Conservation (phyloP, 1,140 invertebrate genomes). For the Reticulitermes speratus region DNA sequence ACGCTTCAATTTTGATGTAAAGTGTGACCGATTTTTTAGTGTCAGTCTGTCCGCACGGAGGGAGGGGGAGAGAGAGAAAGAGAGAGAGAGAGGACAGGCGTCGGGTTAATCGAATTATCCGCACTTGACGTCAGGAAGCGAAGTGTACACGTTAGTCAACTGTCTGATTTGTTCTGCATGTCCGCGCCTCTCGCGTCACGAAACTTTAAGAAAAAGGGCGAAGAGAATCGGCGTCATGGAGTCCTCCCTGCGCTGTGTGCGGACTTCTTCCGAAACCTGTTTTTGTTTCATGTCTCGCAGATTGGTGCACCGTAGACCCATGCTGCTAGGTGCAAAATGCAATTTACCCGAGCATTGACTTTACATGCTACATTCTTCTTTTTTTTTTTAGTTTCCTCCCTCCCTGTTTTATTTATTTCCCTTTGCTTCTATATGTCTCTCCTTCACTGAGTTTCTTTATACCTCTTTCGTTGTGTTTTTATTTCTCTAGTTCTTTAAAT, state of each 20-base stretch:
- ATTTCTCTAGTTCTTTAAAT: no score
- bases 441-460: no score
- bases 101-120: neutral
- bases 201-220: neutral
- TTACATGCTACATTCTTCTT: no score
- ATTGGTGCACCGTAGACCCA: neutral
- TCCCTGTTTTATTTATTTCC: neutral
- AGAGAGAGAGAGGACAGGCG: neutral
- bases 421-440: no score
- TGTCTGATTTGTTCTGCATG: neutral
- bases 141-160: neutral
- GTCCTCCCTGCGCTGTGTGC: neutral
- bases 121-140: neutral
- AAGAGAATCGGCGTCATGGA: neutral
- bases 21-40: no score
- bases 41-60: no score
- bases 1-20: no score
- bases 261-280: neutral
- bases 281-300: neutral
- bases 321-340: neutral
- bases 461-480: no score
- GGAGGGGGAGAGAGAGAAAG: neutral
- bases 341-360: no score
- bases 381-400: no score
- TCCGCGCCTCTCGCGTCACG: neutral